Evolutionary conservation across 2,888 invertebrate species (phyloP).

Genomic region (Antitype chi): DNA sequence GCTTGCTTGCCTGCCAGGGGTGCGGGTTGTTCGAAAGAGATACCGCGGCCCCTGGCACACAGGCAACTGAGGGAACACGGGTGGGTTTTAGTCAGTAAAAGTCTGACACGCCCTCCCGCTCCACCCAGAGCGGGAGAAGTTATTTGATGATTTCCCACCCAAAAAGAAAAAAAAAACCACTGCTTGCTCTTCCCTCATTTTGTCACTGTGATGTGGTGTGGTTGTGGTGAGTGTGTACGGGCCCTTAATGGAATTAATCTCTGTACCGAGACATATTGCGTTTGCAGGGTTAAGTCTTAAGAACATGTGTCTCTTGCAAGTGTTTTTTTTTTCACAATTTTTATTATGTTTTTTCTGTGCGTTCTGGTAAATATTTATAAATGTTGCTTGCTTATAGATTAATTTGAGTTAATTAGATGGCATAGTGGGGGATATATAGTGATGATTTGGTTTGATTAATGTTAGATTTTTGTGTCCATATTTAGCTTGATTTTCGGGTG

Average conservation of each 20-base stretch:
- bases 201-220: background rate
- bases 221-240: background rate
- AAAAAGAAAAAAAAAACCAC: no score
- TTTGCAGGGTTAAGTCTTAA: conserved; percentile 44
- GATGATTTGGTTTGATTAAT: conserved; percentile 43
- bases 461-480: conserved; percentile 27
- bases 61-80: no score
- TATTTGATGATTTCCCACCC: no score
- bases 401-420: conserved; percentile 60
- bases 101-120: no score
- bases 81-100: no score
- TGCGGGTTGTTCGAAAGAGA: no score
- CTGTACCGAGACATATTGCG: conserved; percentile 57
- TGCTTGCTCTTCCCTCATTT: background rate
- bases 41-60: no score
- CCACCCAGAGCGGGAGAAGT: no score
- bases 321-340: conserved; percentile 22
- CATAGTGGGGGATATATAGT: conserved; percentile 48
- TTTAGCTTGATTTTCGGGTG: conserved; percentile 10
- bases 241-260: conserved; percentile 69
- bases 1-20: no score
- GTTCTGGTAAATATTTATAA: conserved; percentile 40
- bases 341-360: conserved; percentile 27
- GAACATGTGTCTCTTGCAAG: conserved; percentile 54
- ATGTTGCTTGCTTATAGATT: conserved; percentile 31